phyloP scores from a whole-genome alignment of 1,140 invertebrate species.

The Nilaparvata lugens region DNA sequence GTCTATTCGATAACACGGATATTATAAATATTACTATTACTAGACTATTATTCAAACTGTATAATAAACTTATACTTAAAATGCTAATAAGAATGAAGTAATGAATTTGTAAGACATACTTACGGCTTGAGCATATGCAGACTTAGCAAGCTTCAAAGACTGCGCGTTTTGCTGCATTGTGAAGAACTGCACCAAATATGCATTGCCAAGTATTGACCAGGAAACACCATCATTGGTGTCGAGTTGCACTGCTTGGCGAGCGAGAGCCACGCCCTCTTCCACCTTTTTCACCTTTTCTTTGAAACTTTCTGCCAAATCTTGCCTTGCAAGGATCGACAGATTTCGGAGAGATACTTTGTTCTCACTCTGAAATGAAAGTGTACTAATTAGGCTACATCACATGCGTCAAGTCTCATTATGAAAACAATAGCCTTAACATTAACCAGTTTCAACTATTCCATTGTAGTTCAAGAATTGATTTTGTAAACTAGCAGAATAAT shows the following conservation, averaged over 20 bases:
- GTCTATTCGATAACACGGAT: not conserved
- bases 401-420: not conserved
- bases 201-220: slow-evolving; percentile 79
- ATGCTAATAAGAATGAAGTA: too few relatives aligned
- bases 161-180: slow-evolving; percentile 61
- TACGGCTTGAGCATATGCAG: slow-evolving; percentile 73
- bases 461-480: too few relatives aligned
- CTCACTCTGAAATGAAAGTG: slow-evolving; percentile 46
- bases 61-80: not conserved
- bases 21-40: not conserved
- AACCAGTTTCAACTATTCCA: slow-evolving; percentile 5
- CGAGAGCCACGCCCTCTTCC: slow-evolving; percentile 58
- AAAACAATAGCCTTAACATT: not conserved
- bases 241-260: slow-evolving; percentile 72
- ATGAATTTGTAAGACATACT: too few relatives aligned
- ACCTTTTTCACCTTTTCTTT: slow-evolving; percentile 55
- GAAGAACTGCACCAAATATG: slow-evolving; percentile 75
- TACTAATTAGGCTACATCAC: not conserved
- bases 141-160: slow-evolving; percentile 61
- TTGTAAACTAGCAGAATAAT: too few relatives aligned
- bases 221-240: slow-evolving; percentile 75
- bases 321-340: slow-evolving; percentile 73
- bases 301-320: slow-evolving; percentile 44
- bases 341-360: slow-evolving; percentile 73
- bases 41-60: not conserved